These are phyloP conservation scores for Sabellastarte sp. DNA, from an alignment of 2,888 invertebrate species.

Conservation along the genomic window DNA sequence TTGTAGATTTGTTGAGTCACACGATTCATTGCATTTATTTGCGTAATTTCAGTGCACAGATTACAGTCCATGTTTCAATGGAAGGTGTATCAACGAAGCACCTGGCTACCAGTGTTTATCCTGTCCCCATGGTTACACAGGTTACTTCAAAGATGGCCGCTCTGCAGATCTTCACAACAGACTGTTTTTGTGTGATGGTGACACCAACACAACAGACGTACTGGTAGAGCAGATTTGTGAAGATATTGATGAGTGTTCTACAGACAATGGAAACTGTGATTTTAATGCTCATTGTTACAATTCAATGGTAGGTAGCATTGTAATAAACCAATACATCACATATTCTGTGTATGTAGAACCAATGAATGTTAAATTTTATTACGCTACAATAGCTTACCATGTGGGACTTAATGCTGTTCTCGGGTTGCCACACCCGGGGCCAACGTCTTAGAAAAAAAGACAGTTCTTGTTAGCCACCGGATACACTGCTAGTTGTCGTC, in stretches of 20 bases:
- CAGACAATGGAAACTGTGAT: constrained; percentile 44
- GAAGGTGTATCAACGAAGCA: constrained; percentile 43
- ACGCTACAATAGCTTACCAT: too few relatives aligned
- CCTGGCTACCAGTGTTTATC: constrained; percentile 82
- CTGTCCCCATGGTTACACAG: constrained; percentile 79
- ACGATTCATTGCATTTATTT: too few relatives aligned
- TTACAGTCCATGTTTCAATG: constrained; percentile 44
- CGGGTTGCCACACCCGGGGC: too few relatives aligned
- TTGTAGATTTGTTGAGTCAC: too few relatives aligned
- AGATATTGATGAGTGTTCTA: constrained; percentile 29
- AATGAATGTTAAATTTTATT: too few relatives aligned
- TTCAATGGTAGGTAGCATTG: constrained; percentile 41
- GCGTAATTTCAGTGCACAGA: too few relatives aligned
- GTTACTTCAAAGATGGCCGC: constrained; percentile 48
- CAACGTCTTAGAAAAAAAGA: too few relatives aligned
- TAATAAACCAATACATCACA: too few relatives aligned
- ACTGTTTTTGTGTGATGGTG: constrained; percentile 6
- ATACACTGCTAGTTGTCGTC: too few relatives aligned
- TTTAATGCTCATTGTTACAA: constrained; percentile 39
- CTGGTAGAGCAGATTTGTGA: constrained; percentile 8
- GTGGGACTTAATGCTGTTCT: too few relatives aligned
- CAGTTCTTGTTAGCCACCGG: too few relatives aligned
- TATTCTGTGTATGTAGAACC: too few relatives aligned
- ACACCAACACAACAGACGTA: background rate
- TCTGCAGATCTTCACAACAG: background rate